Evolutionary conservation across 2,113 vertebrate genomes (phyloP).

Genomic region (Dasyurus viverrinus): DNA sequence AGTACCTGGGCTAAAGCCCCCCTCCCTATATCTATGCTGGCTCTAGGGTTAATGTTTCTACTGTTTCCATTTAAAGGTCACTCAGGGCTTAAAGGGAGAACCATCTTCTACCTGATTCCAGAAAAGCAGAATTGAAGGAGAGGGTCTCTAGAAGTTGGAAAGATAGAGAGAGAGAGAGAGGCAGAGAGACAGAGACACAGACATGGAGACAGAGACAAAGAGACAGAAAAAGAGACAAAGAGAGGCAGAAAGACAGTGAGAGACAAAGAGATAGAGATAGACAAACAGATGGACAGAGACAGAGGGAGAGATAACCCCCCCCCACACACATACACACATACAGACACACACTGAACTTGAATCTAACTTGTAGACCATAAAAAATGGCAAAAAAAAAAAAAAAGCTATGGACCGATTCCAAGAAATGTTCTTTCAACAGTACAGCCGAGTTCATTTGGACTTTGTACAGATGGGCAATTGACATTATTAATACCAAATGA

Average conservation of each 20-base stretch:
- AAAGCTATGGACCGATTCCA: conserved; percentile 47
- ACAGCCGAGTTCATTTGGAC: conserved; percentile 58
- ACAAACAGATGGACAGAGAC: too few relatives aligned
- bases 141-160: not conserved
- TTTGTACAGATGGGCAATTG: conserved; percentile 66
- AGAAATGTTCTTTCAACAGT: conserved; percentile 58
- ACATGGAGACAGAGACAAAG: not conserved
- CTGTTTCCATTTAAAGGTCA: not conserved
- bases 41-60: conserved; percentile 13
- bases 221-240: not conserved
- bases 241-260: not conserved
- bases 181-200: too few relatives aligned
- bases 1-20: not conserved
- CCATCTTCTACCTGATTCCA: not conserved
- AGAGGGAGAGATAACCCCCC: too few relatives aligned
- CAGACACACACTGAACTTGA: not conserved
- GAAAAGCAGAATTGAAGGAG: not conserved
- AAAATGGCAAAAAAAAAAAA: conserved; percentile 55
- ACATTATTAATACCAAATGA: conserved; percentile 75
- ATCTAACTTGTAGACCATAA: conserved; percentile 3
- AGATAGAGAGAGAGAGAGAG: not conserved
- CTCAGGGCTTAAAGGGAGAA: not conserved
- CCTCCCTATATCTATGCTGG: conserved; percentile 22
- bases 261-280: not conserved
- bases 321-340: too few relatives aligned